Evolutionary conservation across 2,888 invertebrate genomes (phyloP).

Genomic region (Caenorhabditis virilis): DNA sequence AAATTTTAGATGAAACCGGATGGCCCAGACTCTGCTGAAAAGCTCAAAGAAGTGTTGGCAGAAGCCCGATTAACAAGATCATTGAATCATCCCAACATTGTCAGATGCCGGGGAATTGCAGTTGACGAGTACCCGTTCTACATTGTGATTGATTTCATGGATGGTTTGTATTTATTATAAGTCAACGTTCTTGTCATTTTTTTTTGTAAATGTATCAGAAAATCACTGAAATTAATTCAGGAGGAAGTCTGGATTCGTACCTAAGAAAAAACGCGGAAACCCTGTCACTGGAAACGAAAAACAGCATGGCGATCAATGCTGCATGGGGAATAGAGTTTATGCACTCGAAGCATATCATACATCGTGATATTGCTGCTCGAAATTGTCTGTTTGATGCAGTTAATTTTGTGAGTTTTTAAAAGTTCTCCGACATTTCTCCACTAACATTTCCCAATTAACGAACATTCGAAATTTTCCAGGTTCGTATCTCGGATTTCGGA

Average conservation of each 20-base stretch:
- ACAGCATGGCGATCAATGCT: conserved; percentile 38
- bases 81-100: conserved; percentile 22
- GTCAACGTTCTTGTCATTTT: no score
- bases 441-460: no score
- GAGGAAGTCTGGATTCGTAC: conserved; percentile 30
- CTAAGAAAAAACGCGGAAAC: conserved; percentile 20
- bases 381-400: conserved; percentile 45
- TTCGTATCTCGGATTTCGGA: conserved; percentile 51
- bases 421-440: no score
- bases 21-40: conserved; percentile 18
- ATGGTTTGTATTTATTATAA: no score
- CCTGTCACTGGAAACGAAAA: conserved; percentile 21
- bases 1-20: conserved; percentile 17
- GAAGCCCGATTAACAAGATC: conserved; percentile 38
- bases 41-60: conserved; percentile 37
- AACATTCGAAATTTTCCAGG: no score
- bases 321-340: conserved; percentile 51
- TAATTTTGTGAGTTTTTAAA: conserved; percentile 43
- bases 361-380: conserved; percentile 47
- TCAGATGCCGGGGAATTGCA: conserved; percentile 56
- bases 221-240: no score
- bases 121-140: conserved; percentile 82
- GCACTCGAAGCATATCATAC: conserved; percentile 41
- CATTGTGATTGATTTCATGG: conserved; percentile 43
- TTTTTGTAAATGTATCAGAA: no score